Evolutionary conservation across 23 tunicate species (phyloP), one percentile per base, ranked within the genome.

Genomic region (Corella eumyota): DNA sequence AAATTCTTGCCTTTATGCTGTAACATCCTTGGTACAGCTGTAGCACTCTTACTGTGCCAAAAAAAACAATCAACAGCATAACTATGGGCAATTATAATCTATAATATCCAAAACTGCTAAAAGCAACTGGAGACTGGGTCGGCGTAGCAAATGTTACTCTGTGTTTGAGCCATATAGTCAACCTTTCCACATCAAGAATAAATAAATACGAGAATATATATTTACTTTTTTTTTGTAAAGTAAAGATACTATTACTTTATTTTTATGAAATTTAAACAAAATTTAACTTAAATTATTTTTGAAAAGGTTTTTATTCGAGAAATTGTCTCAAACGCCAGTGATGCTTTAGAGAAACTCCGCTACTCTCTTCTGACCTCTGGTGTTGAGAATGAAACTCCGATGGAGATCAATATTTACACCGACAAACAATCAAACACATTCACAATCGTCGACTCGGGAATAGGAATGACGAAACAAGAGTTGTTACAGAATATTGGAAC

Each of bases 361-460:
- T 81, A 80, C 57, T 34, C 6, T 23, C 78, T 72, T 11, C 74
- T 90, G 31, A 73, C 73, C 34, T 60, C 57, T 20, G 68, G 36
- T 45, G 77, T 34, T 32, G 79, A 52, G 25, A 69, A 6, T 15
- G 64, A 46, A 1, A 30, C 32, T 20, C 65, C 69, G 1, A 30
- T 79, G 24, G 97, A 90, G 81, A 77, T 90, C 1, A 74, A 74
- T 46, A 67, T 90, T 25, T 25, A 38, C 20, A 66, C 79, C 2
- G 86, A 92, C 68, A 92, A 92, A 69, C 54, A 76, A 30, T 70
- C 83, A 17, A 92, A 92, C 73, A 75, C 86, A 1, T 75, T 92
- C 61, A 92, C 91, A 0, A 81, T 92, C 25, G 85, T 82, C 55
- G 98, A 92, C 64, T 82, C 83, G 60, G 98, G 98, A 0, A 77